These are phyloP conservation scores for Hydractinia symbiolongicarpus DNA, from an alignment of 30 jellyfish, hydroid and myxozoan genomes.

Conservation along the genomic window DNA sequence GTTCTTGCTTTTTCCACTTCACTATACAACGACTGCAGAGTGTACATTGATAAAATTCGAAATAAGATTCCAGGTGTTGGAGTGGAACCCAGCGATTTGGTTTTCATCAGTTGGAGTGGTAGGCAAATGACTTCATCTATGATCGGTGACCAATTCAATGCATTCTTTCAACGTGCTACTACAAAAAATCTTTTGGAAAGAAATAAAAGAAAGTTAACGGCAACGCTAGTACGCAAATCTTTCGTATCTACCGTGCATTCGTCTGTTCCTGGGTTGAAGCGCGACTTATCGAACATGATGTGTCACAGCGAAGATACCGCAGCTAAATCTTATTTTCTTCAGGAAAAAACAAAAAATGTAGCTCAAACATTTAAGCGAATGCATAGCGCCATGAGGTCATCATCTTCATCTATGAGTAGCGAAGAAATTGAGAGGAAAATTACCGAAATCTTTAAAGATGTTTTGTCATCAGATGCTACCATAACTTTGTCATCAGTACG, in stretches of 20 bases:
- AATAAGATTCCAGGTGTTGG: not conserved
- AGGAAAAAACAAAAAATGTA: slow-evolving; percentile 9
- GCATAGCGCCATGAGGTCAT: not conserved
- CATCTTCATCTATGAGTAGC: not conserved
- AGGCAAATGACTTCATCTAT: slow-evolving; percentile 8
- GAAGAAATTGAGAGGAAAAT: not conserved
- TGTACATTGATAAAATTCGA: not conserved
- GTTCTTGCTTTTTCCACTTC: not conserved
- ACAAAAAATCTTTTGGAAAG: slow-evolving; percentile 4
- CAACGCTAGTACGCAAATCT: slow-evolving; percentile 1
- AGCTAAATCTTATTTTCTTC: slow-evolving; percentile 3
- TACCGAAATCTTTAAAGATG: not conserved
- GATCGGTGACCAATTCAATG: slow-evolving; percentile 11
- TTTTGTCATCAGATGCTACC: not conserved
- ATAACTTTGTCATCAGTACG: slow-evolving; percentile 14
- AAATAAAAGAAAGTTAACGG: not conserved
- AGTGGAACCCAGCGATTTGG: not conserved
- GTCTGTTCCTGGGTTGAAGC: not conserved
- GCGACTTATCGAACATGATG: slow-evolving; percentile 6
- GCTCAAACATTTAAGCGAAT: slow-evolving; percentile 6
- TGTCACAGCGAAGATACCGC: slow-evolving; percentile 18
- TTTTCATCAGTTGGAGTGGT: slow-evolving; percentile 10
- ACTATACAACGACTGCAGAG: not conserved
- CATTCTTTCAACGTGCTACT: slow-evolving; percentile 2
- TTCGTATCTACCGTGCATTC: slow-evolving; percentile 1